phyloP scores from a whole-genome alignment of 2,797 vertebrate species.

The Monodelphis domestica region DNA sequence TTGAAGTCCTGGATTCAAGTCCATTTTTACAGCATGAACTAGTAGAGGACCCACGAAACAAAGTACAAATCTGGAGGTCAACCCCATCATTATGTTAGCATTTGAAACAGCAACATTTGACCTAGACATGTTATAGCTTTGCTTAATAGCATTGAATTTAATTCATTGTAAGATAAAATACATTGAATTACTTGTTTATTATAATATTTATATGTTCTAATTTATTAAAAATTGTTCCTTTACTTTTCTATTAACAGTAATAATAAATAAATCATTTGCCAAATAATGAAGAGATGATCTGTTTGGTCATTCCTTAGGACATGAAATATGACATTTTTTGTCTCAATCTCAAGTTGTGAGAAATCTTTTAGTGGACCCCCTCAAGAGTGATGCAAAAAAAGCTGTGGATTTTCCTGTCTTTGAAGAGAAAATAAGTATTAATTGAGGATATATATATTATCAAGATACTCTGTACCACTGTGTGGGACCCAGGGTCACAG shows the following conservation, averaged over 20 bases:
- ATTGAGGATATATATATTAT: neutral
- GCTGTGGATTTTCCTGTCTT: neutral
- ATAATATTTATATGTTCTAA: neutral
- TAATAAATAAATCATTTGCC: too few species aligned
- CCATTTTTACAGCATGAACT: too few species aligned
- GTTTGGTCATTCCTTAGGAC: neutral
- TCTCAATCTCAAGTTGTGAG: neutral
- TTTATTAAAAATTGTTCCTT: neutral
- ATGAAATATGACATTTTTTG: neutral
- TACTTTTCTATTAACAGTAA: too few species aligned
- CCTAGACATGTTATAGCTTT: neutral
- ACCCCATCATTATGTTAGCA: neutral
- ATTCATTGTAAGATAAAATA: neutral
- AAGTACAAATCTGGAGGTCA: neutral
- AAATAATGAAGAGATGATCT: neutral
- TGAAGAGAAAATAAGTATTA: neutral
- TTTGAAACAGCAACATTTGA: neutral
- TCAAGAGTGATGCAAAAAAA: neutral
- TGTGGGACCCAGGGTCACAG: neutral
- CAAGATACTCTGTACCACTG: neutral
- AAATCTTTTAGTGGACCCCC: neutral
- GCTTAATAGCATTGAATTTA: neutral
- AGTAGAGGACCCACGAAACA: neutral
- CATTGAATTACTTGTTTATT: neutral
- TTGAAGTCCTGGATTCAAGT: too few species aligned